A percentile compares a stretch with the other conserved stretches of the same genome.
phyloP scores from a whole-genome alignment of 2,797 vertebrate genomes.

The Champsocephalus esox region DNA sequence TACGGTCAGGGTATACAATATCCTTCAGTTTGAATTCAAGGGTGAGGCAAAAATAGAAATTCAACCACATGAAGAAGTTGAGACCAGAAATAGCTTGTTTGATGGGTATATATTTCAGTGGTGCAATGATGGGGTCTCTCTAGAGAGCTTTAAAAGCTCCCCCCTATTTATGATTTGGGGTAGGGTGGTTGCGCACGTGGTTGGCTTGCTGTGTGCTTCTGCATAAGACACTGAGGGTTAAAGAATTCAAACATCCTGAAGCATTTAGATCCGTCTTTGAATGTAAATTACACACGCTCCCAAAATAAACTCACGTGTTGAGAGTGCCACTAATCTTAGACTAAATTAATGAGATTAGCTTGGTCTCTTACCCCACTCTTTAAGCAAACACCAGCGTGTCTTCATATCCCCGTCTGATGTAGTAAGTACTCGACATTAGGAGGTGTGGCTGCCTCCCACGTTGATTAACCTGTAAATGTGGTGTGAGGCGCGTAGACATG shows the following conservation, averaged over 20 bases:
- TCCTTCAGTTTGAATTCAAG: conserved; percentile 78
- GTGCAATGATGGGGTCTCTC: conserved; percentile 80
- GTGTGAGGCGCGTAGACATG: conserved; percentile 59
- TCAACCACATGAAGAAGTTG: conserved; percentile 82
- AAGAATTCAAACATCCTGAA: conserved; percentile 57
- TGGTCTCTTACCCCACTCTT: conserved; percentile 41
- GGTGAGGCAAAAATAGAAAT: conserved; percentile 85
- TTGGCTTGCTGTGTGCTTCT: conserved; percentile 64
- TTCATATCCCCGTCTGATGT: conserved; percentile 49
- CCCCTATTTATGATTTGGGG: conserved; percentile 75
- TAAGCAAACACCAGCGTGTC: conserved; percentile 59
- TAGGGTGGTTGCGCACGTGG: conserved; percentile 75
- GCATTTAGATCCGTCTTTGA: conserved; percentile 34
- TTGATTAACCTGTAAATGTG: conserved; percentile 52
- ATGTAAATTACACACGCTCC: conserved; percentile 56
- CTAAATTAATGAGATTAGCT: conserved; percentile 57
- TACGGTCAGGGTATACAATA: conserved; percentile 80
- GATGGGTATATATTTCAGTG: conserved; percentile 79
- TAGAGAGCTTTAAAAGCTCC: conserved; percentile 67
- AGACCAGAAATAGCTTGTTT: conserved; percentile 80
- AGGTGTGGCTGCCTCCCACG: conserved; percentile 68
- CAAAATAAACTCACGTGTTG: conserved; percentile 50
- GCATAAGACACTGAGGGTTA: conserved; percentile 60
- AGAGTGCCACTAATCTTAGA: conserved; percentile 54
- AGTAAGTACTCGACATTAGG: conserved; percentile 54